phyloP scores from a whole-genome alignment of 53 echinoderm and acorn worm genomes.

The Echinometra lucunter region DNA sequence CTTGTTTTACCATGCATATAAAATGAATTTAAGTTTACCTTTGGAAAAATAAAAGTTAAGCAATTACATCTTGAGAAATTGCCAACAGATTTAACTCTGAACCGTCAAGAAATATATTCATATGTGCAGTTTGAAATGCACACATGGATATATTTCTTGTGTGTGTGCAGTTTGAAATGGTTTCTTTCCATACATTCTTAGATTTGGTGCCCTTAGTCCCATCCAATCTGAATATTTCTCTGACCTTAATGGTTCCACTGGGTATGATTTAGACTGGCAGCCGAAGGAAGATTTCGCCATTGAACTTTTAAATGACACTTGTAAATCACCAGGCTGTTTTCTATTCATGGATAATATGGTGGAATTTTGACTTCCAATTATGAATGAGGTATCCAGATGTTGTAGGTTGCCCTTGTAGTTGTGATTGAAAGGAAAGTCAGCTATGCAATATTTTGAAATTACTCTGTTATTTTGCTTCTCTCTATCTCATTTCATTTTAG shows the following conservation, averaged over 20 bases:
- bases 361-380: constrained; percentile 15
- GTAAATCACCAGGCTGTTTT: constrained; percentile 26
- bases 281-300: not conserved
- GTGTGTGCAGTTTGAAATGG: not conserved
- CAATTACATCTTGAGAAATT: not conserved
- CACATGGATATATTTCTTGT: not conserved
- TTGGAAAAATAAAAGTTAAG: no score
- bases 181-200: not conserved
- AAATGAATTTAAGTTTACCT: no score
- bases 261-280: constrained; percentile 1
- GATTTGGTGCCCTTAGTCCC: not conserved
- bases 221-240: not conserved
- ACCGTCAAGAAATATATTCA: not conserved
- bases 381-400: constrained; percentile 7
- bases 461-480: not conserved
- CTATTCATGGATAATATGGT: not conserved
- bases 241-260: not conserved
- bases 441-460: not conserved
- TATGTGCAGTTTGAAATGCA: not conserved
- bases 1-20: no score
- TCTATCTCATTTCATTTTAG: no score
- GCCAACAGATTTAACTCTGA: not conserved
- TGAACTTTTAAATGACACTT: constrained; percentile 16
- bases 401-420: not conserved
- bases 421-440: not conserved